Evolutionary conservation across 2,888 invertebrate genomes (phyloP), one percentile per base, ranked within the genome.

Genomic region (Neoitamus cyanurus): DNA sequence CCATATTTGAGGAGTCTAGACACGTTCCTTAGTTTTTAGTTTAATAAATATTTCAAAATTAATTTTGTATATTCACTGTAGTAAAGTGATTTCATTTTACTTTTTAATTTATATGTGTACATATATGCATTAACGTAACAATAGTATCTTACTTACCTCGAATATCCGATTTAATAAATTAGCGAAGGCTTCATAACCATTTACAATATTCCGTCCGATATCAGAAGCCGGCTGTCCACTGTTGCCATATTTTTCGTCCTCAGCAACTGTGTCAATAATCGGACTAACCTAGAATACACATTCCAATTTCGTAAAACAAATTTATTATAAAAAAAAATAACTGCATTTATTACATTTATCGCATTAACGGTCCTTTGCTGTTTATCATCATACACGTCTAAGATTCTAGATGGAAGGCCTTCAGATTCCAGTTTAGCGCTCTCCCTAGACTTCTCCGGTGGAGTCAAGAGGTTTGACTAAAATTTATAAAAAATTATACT

Each of bases 201-300:
- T 93, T 2, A 96, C 94, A 31, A 96, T 88, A 0, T 93, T 93
- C 84, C 93, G 93, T 0, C 95, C 94, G 31, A 95, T 90, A 15
- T 91, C 91, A 85, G 93, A 93, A 87, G 94, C 94, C 89, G 93
- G 94, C 87, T 94, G 95, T 72, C 91, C 96, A 80, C 92, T 93
- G 89, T 96, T 96, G 25, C 96, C 96, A 89, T 95, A 96, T 88
- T 96, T 96, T 80, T 96, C 96, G 80, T 94, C 93, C 89, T 96
- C 96, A 69, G 91, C 92, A 87, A 95, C 95, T n/a, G 93, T 93
- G 88, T 96, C 96, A 30, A 96, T 93, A 85, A 96, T 92, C 0
- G 96, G 96, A 86, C 93, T 92, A 0, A 95, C 95, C 93, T 94
- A 89, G 9, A 85, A 84, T n/a, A n/a, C n/a, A n/a, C 7, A 9